A percentile compares a stretch with the other conserved stretches of the same genome.
Evolutionary conservation across 2,113 vertebrate genomes (phyloP).

Genomic region (Columba janthina): DNA sequence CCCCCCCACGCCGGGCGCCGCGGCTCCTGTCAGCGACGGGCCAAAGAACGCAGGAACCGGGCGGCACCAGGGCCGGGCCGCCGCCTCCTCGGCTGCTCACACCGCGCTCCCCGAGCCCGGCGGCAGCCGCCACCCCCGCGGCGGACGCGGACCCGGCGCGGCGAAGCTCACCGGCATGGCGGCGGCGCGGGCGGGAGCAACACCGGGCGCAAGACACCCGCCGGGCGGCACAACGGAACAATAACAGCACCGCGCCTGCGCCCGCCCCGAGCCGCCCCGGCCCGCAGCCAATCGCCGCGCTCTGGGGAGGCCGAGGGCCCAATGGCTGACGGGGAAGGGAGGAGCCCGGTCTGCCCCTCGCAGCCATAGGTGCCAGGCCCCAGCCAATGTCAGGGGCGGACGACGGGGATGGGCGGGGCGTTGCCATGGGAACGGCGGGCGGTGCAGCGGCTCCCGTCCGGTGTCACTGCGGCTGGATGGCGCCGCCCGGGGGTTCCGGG

Average conservation of each 20-base stretch:
- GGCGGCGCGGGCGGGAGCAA: neutral
- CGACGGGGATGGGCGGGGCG: neutral
- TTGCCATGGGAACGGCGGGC: neutral
- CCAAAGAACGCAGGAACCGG: too few species aligned
- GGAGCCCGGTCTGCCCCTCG: neutral
- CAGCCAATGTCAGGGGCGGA: neutral
- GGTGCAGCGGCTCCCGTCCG: neutral
- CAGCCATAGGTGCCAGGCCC: neutral
- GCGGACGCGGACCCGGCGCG: neutral
- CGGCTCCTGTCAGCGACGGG: neutral
- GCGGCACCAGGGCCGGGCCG: neutral
- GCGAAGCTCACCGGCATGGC: conserved; percentile 25
- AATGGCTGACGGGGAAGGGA: neutral
- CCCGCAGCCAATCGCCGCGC: neutral
- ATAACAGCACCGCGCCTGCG: conserved; percentile 4
- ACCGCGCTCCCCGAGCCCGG: neutral
- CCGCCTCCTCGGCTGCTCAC: too few species aligned
- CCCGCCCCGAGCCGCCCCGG: neutral
- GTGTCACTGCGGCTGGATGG: neutral
- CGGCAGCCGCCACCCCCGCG: too few species aligned
- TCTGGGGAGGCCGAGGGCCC: neutral
- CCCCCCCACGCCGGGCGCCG: neutral
- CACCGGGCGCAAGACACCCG: neutral
- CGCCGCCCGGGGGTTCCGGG: neutral
- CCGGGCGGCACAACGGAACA: neutral